Percentiles rank a stretch among this genome's conserved stretches.
phyloP scores from a whole-genome alignment of 35 echinoderm and acorn worm genomes.

The Patiria miniata region DNA sequence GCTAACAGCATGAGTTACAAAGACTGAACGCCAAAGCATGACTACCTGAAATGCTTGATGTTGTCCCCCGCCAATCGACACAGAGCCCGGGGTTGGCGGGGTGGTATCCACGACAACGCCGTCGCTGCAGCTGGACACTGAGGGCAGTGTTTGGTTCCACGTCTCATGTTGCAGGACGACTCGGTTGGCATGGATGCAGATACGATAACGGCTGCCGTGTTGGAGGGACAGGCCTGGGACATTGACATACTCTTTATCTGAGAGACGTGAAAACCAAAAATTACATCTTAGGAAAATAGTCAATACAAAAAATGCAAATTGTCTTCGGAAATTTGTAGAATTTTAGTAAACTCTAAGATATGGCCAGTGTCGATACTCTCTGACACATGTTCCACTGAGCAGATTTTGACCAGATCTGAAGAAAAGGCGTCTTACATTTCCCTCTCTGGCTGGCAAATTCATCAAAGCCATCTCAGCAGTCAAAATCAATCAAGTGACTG shows the following conservation, averaged over 20 bases:
- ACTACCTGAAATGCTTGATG: neutral
- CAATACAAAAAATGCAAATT: no score
- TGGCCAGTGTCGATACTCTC: no score
- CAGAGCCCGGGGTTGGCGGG: neutral
- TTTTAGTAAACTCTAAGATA: no score
- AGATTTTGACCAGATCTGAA: no score
- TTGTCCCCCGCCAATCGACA: neutral
- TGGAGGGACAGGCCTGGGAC: neutral
- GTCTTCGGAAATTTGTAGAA: no score
- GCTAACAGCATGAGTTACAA: no score
- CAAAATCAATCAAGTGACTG: no score
- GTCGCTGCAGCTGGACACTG: slow-evolving; percentile 41
- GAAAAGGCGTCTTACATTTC: no score
- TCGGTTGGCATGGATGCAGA: slow-evolving; percentile 38
- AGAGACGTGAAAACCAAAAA: neutral
- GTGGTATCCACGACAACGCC: slow-evolving; percentile 47
- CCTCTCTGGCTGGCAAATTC: no score
- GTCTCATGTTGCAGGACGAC: neutral
- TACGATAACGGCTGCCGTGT: slow-evolving; percentile 14
- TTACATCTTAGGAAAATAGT: no score
- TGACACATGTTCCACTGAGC: no score
- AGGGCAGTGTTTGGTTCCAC: slow-evolving; percentile 18
- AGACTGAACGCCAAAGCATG: neutral
- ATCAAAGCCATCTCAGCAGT: no score
- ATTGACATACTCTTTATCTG: slow-evolving; percentile 28